Evolutionary conservation across 2,797 vertebrate genomes (phyloP).

Genomic region (Nyctalus aviator): DNA sequence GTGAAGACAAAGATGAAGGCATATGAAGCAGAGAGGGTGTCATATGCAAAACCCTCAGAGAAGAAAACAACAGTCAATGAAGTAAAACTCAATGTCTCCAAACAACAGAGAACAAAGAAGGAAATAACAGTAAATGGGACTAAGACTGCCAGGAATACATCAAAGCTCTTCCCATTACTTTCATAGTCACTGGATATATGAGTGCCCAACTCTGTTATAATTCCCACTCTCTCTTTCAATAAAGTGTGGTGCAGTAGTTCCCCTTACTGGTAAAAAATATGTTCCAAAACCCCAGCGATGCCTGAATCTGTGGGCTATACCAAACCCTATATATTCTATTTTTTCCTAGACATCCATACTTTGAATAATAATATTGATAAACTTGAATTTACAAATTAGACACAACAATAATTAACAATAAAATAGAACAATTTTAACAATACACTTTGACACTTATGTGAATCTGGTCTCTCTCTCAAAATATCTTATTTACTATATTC

Average conservation of each 20-base stretch:
- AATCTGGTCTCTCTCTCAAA: neutral
- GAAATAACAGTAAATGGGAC: neutral
- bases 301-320: neutral
- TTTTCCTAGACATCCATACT: neutral
- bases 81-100: neutral
- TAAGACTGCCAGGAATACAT: neutral
- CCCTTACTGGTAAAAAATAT: neutral
- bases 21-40: neutral
- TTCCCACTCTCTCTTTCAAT: neutral
- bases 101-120: neutral
- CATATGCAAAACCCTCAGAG: neutral
- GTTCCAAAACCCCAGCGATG: neutral
- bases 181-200: neutral
- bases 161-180: neutral
- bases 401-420: neutral
- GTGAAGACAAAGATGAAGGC: neutral
- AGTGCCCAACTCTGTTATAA: neutral
- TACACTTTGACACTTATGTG: neutral
- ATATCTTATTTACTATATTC: neutral
- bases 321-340: neutral
- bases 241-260: neutral
- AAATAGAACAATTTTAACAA: neutral
- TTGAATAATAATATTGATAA: neutral
- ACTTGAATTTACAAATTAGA: neutral
- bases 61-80: neutral